phyloP scores from a whole-genome alignment of 2,888 invertebrate genomes.

The Polyploca ridens region DNA sequence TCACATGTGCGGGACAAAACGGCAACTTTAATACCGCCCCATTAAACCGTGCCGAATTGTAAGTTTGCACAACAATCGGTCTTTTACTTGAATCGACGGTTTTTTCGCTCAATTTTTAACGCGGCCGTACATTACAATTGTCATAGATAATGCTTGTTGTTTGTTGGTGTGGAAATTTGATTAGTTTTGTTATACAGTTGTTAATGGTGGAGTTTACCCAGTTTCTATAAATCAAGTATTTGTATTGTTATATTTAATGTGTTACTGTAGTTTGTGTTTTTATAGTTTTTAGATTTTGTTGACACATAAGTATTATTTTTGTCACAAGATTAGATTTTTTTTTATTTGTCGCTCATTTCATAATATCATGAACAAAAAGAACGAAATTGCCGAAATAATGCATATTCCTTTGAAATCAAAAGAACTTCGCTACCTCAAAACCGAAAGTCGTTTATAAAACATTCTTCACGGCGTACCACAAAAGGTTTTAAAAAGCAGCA shows the following conservation, averaged over 20 bases:
- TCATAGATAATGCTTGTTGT: conserved; percentile 59
- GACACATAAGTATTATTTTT: too few relatives aligned
- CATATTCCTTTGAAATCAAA: neutral
- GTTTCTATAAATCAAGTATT: conserved; percentile 68
- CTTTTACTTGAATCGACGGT: conserved; percentile 77
- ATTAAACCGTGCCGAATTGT: conserved; percentile 79
- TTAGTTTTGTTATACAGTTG: conserved; percentile 75
- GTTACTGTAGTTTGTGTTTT: too few relatives aligned
- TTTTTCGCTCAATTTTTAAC: conserved; percentile 77
- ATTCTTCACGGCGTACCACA: conserved; percentile 62
- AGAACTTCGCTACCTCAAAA: conserved; percentile 27
- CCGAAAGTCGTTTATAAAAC: conserved; percentile 21
- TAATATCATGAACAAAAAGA: neutral
- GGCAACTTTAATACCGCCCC: conserved; percentile 75
- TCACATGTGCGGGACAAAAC: conserved; percentile 68
- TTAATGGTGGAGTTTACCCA: conserved; percentile 60
- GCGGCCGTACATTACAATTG: conserved; percentile 65
- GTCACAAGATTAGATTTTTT: neutral
- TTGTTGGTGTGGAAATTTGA: conserved; percentile 79
- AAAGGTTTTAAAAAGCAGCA: conserved; percentile 63
- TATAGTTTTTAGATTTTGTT: too few relatives aligned
- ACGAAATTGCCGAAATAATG: neutral
- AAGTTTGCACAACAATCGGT: conserved; percentile 82
- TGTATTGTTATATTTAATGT: conserved; percentile 23
- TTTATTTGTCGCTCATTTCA: neutral